Base-by-base conservation (phyloP, 2,113 vertebrate species). In the Montifringilla adamsi region DNA sequence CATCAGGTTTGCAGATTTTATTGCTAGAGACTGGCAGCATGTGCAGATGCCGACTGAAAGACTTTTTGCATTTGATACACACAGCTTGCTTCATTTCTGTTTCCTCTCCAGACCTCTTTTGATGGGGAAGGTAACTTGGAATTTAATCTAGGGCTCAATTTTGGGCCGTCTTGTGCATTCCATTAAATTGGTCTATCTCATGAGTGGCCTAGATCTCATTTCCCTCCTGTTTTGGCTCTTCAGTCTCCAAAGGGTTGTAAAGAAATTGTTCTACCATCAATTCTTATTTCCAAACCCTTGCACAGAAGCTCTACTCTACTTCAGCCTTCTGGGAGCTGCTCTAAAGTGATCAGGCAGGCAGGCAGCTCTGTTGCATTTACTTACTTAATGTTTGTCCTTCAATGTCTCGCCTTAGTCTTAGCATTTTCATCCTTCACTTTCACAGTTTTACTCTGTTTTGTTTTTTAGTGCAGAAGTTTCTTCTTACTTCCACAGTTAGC, bases 101-200 rank as follows among this genome's bases (percentile, higher is more conserved):
- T 88, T 84, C 24, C 47, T 90, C 55, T 77, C 59, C 75, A 92
- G 64, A 59, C 44, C 28, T 90, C 18, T 84, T 86, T 92, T 90
- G 80, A 62, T 89, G 76, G 84, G 70, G 56, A 97, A 92, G 39
- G 76, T 55, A 93, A 95, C 83, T 86, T 69, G 59, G 43, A 92
- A 93, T 92, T 93, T 93, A 92, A 94, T 95, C 69, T 91, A 82
- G 81, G 78, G 50, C 92, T 95, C 92, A 72, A 52, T 94, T 94
- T 93, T 89, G 74, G 74, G 69, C 78, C 3, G 9, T 94, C 83
- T 68, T 72, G 44, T 94, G 60, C 83, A 75, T 92, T 88, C 80
- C 93, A 56, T 94, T 90, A 93, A 87, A 90, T 55, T 50, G 68
- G 68, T 52, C 68, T 79, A 52, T 88, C 93, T 96, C 2, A 0